These are phyloP conservation scores for Habrosyne pyritoides DNA, from an alignment of 2,888 invertebrate species.

Conservation along the genomic window DNA sequence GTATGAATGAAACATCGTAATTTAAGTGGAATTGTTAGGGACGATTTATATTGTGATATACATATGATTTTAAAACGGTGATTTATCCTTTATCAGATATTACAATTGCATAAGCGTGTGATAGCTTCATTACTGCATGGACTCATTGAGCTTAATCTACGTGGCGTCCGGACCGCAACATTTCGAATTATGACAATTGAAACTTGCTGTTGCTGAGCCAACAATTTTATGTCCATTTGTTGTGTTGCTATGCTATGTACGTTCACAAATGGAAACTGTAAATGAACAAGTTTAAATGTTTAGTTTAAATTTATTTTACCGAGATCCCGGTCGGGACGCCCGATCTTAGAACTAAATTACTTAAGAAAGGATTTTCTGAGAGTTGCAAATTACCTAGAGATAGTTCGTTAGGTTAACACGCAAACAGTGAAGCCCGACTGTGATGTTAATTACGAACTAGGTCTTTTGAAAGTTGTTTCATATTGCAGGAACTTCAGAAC, in stretches of 20 bases:
- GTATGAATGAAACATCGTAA: background rate
- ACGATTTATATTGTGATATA: conserved; percentile 7
- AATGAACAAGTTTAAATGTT: conserved; percentile 31
- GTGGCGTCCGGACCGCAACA: conserved; percentile 23
- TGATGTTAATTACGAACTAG: conserved; percentile 18
- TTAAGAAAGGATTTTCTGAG: conserved; percentile 13
- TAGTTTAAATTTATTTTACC: conserved; percentile 27
- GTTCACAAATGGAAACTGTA: conserved; percentile 18
- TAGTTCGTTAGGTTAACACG: conserved; percentile 19
- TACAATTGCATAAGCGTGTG: conserved; percentile 26
- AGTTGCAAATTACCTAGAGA: conserved; percentile 14
- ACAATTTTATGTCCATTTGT: background rate
- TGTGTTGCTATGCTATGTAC: background rate
- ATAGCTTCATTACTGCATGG: conserved; percentile 29
- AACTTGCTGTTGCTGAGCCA: conserved; percentile 14
- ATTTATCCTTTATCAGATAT: conserved; percentile 5
- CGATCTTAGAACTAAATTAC: conserved; percentile 30
- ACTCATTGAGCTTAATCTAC: conserved; percentile 28
- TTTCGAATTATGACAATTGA: conserved; percentile 32
- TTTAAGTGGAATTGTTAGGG: background rate
- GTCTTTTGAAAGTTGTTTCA: conserved; percentile 15
- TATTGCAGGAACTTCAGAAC: background rate
- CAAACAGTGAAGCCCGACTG: conserved; percentile 15
- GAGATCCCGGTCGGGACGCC: conserved; percentile 17
- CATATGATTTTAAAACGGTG: conserved; percentile 21